phyloP scores from a whole-genome alignment of 2,888 invertebrate genomes.

The Caenorhabditis sp. region DNA sequence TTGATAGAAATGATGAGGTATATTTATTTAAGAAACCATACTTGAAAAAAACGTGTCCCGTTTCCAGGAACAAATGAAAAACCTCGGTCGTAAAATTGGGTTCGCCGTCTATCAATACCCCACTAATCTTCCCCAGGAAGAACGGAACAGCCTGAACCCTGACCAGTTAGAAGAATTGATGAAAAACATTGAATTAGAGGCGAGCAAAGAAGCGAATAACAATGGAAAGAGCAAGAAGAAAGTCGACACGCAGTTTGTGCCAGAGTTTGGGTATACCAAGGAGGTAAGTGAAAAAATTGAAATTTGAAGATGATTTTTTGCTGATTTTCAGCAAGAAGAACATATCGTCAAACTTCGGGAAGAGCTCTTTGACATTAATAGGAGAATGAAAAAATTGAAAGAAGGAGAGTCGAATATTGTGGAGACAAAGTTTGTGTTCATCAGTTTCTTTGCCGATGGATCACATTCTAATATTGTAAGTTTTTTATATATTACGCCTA shows the following conservation, averaged over 20 bases:
- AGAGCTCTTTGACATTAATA: conserved; percentile 60
- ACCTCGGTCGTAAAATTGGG: conserved; percentile 62
- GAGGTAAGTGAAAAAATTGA: conserved; percentile 51
- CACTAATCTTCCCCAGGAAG: conserved; percentile 61
- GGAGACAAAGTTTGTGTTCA: conserved; percentile 62
- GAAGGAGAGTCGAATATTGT: conserved; percentile 56
- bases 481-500: too few relatives aligned
- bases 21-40: neutral
- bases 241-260: conserved; percentile 42
- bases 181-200: conserved; percentile 54
- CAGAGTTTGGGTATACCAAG: conserved; percentile 62
- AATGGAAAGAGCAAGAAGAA: conserved; percentile 45
- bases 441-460: conserved; percentile 63
- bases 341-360: conserved; percentile 55
- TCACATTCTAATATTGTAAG: conserved; percentile 56
- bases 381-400: conserved; percentile 46
- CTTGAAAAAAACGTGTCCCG: too few relatives aligned
- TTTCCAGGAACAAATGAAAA: conserved; percentile 58
- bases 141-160: conserved; percentile 51
- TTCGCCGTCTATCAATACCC: conserved; percentile 65
- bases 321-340: conserved; percentile 57
- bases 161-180: conserved; percentile 60
- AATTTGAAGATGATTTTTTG: too few relatives aligned
- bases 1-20: conserved; percentile 53
- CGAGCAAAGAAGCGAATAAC: conserved; percentile 14